Evolutionary conservation across 1,140 invertebrate genomes (phyloP).

Genomic region (Chrysopa pallens): DNA sequence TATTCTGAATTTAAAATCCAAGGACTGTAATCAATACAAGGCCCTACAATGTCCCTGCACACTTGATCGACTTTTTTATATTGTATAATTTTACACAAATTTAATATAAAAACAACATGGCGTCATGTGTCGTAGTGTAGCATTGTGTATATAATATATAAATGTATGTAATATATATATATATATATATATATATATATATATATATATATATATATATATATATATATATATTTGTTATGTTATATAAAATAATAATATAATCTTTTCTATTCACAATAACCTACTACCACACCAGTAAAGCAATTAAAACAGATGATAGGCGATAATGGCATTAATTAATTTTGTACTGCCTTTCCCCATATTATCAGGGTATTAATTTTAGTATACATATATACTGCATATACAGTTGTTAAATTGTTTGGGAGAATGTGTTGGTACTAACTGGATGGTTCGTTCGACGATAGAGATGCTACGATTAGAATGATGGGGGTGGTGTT

Average conservation of each 20-base stretch:
- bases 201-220: neutral
- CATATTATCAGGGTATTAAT: slow-evolving; percentile 3
- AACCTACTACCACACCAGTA: neutral
- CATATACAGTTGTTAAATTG: no score
- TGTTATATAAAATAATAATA: neutral
- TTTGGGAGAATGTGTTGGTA: no score
- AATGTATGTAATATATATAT: no score
- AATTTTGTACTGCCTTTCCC: slow-evolving; percentile 21
- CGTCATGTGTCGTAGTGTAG: slow-evolving; percentile 7
- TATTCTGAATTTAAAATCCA: no score
- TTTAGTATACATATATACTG: no score
- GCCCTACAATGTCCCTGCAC: no score
- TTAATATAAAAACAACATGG: slow-evolving; percentile 24
- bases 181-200: neutral
- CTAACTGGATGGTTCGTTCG: no score
- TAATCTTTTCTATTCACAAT: neutral
- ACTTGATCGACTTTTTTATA: no score
- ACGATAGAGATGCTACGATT: no score
- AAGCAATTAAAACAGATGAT: slow-evolving; percentile 27
- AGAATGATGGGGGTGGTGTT: neutral
- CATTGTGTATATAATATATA: no score
- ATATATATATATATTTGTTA: neutral
- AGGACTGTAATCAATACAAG: no score
- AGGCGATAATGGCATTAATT: slow-evolving; percentile 27
- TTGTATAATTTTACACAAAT: slow-evolving; percentile 5